Evolutionary conservation across 2,797 vertebrate genomes (phyloP).

Genomic region (Geotrypetes seraphini): DNA sequence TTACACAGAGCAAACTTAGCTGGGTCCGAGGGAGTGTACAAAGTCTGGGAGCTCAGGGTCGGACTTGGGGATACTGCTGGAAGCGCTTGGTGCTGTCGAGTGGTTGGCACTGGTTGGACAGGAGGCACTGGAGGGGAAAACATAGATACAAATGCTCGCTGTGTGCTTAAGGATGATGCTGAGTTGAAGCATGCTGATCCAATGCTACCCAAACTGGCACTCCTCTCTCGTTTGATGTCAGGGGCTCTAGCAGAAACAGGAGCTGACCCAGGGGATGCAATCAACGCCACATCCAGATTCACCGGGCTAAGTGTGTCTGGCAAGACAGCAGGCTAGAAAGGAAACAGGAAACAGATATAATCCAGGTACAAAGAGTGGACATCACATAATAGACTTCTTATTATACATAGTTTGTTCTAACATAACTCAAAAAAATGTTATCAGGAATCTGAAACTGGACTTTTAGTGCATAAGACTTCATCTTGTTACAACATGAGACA

Average conservation of each 20-base stretch:
- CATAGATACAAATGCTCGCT: conserved; percentile 61
- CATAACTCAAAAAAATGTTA: too few species aligned
- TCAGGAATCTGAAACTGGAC: too few species aligned
- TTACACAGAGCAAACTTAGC: conserved; percentile 43
- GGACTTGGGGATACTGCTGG: conserved; percentile 48
- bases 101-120: conserved; percentile 28
- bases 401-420: too few species aligned
- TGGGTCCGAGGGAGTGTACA: conserved; percentile 24
- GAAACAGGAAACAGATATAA: not conserved
- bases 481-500: too few species aligned
- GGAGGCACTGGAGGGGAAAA: conserved; percentile 47
- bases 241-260: conserved; percentile 42
- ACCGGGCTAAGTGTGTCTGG: conserved; percentile 43
- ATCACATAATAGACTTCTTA: too few species aligned
- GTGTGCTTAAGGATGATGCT: conserved; percentile 20
- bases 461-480: too few species aligned
- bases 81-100: conserved; percentile 22
- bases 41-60: conserved; percentile 34
- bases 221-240: conserved; percentile 44
- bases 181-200: conserved; percentile 45
- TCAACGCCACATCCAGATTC: conserved; percentile 51
- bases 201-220: conserved; percentile 27
- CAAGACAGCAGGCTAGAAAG: conserved; percentile 43
- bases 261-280: conserved; percentile 41
- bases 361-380: not conserved